A percentile compares a stretch with the other conserved stretches of the same genome.
phyloP scores from a whole-genome alignment of 2,888 invertebrate species.

The Sinohyriopsis cumingii region DNA sequence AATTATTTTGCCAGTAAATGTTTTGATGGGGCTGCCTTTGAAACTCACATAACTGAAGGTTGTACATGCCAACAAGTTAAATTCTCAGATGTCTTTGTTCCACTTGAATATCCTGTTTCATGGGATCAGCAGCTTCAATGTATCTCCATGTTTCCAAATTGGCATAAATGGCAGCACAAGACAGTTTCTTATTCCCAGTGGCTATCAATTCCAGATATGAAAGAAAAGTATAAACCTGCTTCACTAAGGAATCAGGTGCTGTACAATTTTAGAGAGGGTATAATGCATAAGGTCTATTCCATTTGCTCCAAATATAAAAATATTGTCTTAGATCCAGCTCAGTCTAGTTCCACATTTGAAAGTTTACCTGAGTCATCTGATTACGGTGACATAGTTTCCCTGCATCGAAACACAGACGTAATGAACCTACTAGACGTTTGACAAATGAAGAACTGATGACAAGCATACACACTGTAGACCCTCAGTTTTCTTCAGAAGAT shows the following conservation, averaged over 20 bases:
- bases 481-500: not conserved
- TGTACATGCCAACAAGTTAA: not conserved
- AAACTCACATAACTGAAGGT: not conserved
- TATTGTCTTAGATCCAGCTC: too few species aligned
- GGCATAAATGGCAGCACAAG: not conserved
- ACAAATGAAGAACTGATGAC: too few species aligned
- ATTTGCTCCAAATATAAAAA: too few species aligned
- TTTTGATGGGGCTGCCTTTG: not conserved
- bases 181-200: not conserved
- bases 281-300: too few species aligned
- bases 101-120: constrained; percentile 1
- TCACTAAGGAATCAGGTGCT: too few species aligned
- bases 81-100: not conserved
- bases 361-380: too few species aligned
- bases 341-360: too few species aligned
- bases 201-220: not conserved
- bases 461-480: not conserved
- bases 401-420: too few species aligned
- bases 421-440: too few species aligned
- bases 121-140: constrained; percentile 1
- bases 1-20: constrained; percentile 1
- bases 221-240: too few species aligned
- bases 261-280: too few species aligned
- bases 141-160: constrained; percentile 4
- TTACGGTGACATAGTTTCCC: too few species aligned